Percentiles rank a stretch among this genome's conserved stretches.
phyloP scores from a whole-genome alignment of 2,888 invertebrate genomes.

The Pheosia gnoma region DNA sequence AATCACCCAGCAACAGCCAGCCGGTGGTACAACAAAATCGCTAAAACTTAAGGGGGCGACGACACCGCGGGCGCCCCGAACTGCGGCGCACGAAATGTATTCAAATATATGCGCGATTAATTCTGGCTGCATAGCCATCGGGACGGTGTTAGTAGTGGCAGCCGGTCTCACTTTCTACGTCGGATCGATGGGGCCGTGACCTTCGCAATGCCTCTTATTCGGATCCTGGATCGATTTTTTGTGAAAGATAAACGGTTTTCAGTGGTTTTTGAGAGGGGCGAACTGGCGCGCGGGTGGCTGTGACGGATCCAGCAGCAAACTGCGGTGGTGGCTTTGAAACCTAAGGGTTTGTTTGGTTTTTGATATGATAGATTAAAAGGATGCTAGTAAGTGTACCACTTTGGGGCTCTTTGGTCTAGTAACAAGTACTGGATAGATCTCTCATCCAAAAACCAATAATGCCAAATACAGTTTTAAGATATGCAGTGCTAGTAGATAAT shows the following conservation, averaged over 20 bases:
- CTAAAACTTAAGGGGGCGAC: constrained; percentile 82
- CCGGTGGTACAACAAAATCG: constrained; percentile 67
- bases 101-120: constrained; percentile 86
- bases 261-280: neutral
- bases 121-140: constrained; percentile 84
- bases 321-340: neutral
- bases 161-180: constrained; percentile 82
- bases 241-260: constrained; percentile 6
- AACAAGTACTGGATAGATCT: too few relatives aligned
- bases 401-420: too few relatives aligned
- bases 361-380: neutral
- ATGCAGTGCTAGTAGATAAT: too few relatives aligned
- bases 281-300: neutral
- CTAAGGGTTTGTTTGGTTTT: neutral
- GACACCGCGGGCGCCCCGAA: constrained; percentile 69
- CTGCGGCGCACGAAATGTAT: constrained; percentile 75
- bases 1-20: constrained; percentile 24
- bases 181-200: constrained; percentile 84
- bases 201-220: constrained; percentile 80
- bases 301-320: neutral
- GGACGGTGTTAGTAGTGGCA: constrained; percentile 84
- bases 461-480: too few relatives aligned
- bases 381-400: too few relatives aligned
- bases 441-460: too few relatives aligned
- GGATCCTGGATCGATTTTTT: constrained; percentile 74